Evolutionary conservation across 2,113 vertebrate genomes (phyloP), one percentile per base, ranked within the genome.

Genomic region (Piprites chloris): DNA sequence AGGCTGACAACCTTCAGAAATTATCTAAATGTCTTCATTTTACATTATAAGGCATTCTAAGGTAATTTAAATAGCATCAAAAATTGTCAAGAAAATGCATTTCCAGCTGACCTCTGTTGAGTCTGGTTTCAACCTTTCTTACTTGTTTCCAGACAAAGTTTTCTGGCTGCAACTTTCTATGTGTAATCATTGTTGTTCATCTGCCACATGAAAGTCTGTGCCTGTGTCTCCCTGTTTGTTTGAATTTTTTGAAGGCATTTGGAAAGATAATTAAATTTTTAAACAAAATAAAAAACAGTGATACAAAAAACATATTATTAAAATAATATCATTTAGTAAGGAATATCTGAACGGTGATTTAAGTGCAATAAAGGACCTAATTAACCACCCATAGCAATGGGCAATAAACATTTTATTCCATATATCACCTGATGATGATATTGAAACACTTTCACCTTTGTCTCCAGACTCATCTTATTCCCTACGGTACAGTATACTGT

Each of bases 331-430:
- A 63, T 89, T 92, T 47, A 39, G 17, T 28, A 85, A 77, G 50
- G 35, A 91, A 20, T 77, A 95, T 77, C 14, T 61, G 42, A 8
- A 33, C 42, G 32, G 18, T 76, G 4, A 52, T 62, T 91, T 91
- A 85, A 71, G 30, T 53, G 32, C 46, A 52, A 68, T 9, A 44
- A 91, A 87, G 12, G 4, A 82, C 14, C 15, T 93, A 93, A 85
- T 96, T 92, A 69, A 9, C 35, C 75, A 85, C 9, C 7, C 21
- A 37, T 35, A 65, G 16, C n/a, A 95, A 27, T 30, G 53, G 53
- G 21, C 24, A 92, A 95, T 89, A 95, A 89, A 89, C 95, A 95
- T 94, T 96, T 96, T 63, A 83, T 80, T 92, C 32, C 28, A 79
- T 79, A 72, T 42, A 66, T 15, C 26, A 37, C 27, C 20, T 86